Evolutionary conservation across 1,140 invertebrate genomes (phyloP).

Genomic region (Latrodectus geometricus): DNA sequence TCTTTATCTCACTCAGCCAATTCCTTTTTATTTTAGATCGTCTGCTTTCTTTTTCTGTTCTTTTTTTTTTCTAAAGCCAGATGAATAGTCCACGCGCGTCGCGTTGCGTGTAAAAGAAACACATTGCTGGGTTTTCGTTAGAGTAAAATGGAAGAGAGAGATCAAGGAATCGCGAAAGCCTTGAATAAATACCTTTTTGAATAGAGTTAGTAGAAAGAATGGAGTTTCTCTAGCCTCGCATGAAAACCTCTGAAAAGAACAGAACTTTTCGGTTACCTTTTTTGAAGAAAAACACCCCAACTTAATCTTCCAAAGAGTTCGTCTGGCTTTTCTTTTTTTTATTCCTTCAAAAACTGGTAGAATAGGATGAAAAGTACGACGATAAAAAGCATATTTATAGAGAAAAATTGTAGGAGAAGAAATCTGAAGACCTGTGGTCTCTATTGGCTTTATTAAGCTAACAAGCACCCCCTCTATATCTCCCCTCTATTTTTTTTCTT

Average conservation of each 20-base stretch:
- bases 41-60: background rate
- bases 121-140: background rate
- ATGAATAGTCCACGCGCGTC: constrained; percentile 20
- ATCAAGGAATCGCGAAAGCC: background rate
- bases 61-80: constrained; percentile 34
- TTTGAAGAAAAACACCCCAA: constrained; percentile 32
- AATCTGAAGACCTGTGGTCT: constrained; percentile 55
- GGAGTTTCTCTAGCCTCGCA: constrained; percentile 1
- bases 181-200: constrained; percentile 36
- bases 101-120: constrained; percentile 17
- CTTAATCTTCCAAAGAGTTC: constrained; percentile 21
- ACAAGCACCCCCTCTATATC: constrained; percentile 48
- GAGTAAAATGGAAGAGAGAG: background rate
- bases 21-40: background rate
- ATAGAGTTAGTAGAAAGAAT: constrained; percentile 5
- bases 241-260: constrained; percentile 32
- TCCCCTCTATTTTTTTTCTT: background rate
- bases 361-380: constrained; percentile 5
- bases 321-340: background rate
- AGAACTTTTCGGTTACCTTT: background rate
- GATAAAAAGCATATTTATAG: constrained; percentile 42
- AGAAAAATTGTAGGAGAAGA: constrained; percentile 29
- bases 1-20: too few species aligned
- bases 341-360: background rate
- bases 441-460: constrained; percentile 62